Percentiles rank a stretch among this genome's conserved stretches.
Conservation (phyloP, 2,797 vertebrate genomes). For the Xiphorhynchus erythropygius region DNA sequence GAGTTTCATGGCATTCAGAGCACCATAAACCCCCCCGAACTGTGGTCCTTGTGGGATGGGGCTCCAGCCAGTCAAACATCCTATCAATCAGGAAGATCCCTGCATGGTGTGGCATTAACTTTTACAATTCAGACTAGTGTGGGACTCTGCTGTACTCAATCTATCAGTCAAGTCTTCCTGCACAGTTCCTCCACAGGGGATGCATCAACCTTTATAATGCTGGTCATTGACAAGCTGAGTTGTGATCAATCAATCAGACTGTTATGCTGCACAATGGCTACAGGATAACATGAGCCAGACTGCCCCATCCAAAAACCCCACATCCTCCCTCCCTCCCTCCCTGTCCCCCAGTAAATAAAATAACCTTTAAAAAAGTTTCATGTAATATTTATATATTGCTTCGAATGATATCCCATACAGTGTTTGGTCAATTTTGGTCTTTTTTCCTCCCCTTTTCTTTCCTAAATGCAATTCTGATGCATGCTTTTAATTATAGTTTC, state of each 20-base stretch:
- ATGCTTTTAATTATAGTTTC: not conserved
- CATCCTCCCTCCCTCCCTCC: too few species aligned
- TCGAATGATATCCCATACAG: not conserved
- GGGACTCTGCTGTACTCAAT: not conserved
- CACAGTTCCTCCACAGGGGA: not conserved
- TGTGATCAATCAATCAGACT: constrained; percentile 6
- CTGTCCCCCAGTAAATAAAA: not conserved
- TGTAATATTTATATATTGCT: not conserved
- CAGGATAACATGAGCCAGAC: not conserved
- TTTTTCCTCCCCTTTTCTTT: not conserved
- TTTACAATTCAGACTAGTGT: constrained; percentile 17
- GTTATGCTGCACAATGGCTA: not conserved
- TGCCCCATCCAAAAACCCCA: not conserved
- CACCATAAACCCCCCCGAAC: not conserved
- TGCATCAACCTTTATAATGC: not conserved
- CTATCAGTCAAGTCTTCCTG: constrained; percentile 20
- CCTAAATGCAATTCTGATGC: not conserved
- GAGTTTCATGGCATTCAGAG: not conserved
- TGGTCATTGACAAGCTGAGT: constrained; percentile 14
- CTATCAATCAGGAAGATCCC: constrained; percentile 29
- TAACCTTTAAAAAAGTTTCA: not conserved
- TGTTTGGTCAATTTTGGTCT: not conserved
- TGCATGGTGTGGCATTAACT: not conserved
- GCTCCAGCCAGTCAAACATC: not conserved
- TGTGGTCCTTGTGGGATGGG: not conserved